Conservation (phyloP, 2,797 vertebrate genomes). For the Eremophila alpestris region DNA sequence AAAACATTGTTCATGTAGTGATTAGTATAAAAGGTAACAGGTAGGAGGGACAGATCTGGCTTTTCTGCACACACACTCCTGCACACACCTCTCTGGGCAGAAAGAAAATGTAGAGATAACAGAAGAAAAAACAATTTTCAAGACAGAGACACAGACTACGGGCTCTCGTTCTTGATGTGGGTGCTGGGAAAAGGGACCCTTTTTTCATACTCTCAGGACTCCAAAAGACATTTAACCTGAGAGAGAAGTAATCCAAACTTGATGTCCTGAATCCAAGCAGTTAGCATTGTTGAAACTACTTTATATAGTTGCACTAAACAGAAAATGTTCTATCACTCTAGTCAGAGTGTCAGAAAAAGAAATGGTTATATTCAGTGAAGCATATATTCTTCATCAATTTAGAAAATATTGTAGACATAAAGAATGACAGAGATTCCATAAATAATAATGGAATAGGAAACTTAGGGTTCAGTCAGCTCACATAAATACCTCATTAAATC, state of each 20-base stretch:
- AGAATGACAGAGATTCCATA: neutral
- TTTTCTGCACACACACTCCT: too few relatives aligned
- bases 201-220: too few relatives aligned
- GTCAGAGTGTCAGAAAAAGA: neutral
- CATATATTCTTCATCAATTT: neutral
- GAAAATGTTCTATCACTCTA: neutral
- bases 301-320: neutral
- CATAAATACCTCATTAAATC: neutral
- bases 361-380: neutral
- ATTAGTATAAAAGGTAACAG: too few relatives aligned
- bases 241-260: neutral
- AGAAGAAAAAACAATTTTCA: too few relatives aligned
- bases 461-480: neutral
- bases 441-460: neutral
- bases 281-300: neutral
- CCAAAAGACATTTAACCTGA: too few relatives aligned
- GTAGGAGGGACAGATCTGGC: too few relatives aligned
- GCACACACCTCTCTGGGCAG: too few relatives aligned
- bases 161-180: too few relatives aligned
- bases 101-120: too few relatives aligned
- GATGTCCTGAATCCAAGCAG: neutral
- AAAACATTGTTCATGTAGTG: too few relatives aligned
- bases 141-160: too few relatives aligned
- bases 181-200: too few relatives aligned
- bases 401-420: neutral